Evolutionary conservation across 2,797 vertebrate genomes (phyloP).

Genomic region (Fundulus diaphanus): DNA sequence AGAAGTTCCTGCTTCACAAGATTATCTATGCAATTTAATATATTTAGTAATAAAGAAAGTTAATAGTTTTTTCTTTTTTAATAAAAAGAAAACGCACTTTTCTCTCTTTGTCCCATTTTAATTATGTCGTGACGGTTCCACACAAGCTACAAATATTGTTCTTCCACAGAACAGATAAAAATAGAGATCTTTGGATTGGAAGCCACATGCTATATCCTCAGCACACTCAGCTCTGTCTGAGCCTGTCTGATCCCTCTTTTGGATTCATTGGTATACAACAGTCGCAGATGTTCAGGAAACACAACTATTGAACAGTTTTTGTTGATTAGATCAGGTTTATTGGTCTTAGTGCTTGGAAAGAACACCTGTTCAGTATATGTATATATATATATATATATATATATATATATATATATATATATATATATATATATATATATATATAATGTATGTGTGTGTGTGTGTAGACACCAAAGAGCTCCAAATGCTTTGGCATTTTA

Average conservation of each 20-base stretch:
- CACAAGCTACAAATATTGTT: conserved; percentile 21
- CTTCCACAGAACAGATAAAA: conserved; percentile 17
- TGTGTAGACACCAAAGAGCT: too few relatives aligned
- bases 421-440: too few relatives aligned
- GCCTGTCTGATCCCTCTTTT: conserved; percentile 6
- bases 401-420: too few relatives aligned
- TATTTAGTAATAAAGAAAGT: neutral
- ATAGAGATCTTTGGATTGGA: conserved; percentile 13
- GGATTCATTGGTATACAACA: conserved; percentile 9
- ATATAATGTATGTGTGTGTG: too few relatives aligned
- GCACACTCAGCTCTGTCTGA: conserved; percentile 15
- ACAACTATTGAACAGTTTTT: neutral
- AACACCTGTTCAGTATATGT: neutral
- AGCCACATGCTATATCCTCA: conserved; percentile 3
- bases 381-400: too few relatives aligned
- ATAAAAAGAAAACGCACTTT: neutral
- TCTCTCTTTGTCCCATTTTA: conserved; percentile 5
- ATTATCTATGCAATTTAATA: neutral
- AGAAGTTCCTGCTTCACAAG: neutral
- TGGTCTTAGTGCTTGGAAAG: conserved; percentile 3
- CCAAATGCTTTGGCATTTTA: neutral
- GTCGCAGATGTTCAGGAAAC: conserved; percentile 6
- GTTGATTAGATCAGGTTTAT: conserved; percentile 5
- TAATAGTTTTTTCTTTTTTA: neutral
- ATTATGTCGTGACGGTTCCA: conserved; percentile 6